Conservation (phyloP, 1,140 invertebrate species). For the Neodiprion lecontei region DNA sequence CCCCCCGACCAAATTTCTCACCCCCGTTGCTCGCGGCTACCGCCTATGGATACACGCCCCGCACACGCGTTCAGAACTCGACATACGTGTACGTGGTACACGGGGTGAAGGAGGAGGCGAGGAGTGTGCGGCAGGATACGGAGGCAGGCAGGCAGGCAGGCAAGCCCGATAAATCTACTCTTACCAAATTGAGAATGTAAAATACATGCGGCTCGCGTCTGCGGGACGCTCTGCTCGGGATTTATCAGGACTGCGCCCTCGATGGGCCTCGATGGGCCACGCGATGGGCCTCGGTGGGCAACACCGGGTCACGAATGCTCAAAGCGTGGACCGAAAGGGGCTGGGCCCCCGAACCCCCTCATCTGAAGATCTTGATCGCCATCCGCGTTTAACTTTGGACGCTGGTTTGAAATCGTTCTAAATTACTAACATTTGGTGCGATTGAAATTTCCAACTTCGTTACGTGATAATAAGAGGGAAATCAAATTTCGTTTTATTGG, state of each 20-base stretch:
- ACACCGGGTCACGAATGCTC: no score
- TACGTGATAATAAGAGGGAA: no score
- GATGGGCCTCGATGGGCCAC: constrained; percentile 34
- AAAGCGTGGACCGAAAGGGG: no score
- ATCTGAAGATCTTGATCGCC: no score
- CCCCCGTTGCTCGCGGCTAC: not conserved
- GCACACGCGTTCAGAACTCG: no score
- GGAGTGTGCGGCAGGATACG: not conserved
- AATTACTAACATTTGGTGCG: no score
- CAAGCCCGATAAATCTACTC: constrained; percentile 46
- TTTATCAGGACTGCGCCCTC: constrained; percentile 47
- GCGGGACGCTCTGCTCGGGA: constrained; percentile 29
- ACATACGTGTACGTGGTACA: not conserved
- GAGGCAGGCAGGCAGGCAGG: not conserved
- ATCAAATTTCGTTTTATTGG: no score
- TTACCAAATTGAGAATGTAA: constrained; percentile 55
- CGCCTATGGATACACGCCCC: not conserved
- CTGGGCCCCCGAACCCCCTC: no score
- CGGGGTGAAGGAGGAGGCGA: not conserved
- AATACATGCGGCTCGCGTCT: constrained; percentile 48
- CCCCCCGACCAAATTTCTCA: constrained; percentile 25
- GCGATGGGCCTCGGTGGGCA: no score
- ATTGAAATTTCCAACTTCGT: no score
- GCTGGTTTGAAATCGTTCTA: no score
- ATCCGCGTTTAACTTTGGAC: no score